Evolutionary conservation across 2,888 invertebrate species (phyloP).

Genomic region (Melieria picta): DNA sequence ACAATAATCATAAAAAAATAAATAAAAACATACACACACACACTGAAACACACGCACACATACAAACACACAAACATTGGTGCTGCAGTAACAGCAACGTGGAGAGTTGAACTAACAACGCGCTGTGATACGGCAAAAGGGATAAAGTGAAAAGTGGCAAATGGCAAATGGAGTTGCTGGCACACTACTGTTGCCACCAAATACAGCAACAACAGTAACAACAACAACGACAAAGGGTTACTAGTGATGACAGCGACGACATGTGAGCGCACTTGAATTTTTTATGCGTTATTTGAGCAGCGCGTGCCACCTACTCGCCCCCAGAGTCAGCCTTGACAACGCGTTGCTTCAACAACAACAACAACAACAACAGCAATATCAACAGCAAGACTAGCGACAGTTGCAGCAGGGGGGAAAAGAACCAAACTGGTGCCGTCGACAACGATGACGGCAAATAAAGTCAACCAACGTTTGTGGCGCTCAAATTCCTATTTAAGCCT

Average conservation of each 20-base stretch:
- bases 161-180: no score
- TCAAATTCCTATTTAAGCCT: no score
- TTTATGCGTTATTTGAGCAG: conserved; percentile 38
- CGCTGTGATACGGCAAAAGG: no score
- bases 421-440: neutral
- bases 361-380: neutral
- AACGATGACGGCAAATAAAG: neutral
- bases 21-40: conserved; percentile 17
- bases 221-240: conserved; percentile 16
- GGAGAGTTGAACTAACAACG: no score
- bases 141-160: no score
- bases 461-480: no score
- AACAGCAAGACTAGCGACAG: neutral
- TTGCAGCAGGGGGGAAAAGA: neutral
- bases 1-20: conserved; percentile 23
- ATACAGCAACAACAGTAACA: no score
- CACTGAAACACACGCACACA: neutral
- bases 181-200: no score
- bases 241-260: conserved; percentile 34
- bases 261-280: conserved; percentile 45
- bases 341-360: neutral
- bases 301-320: neutral
- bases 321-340: no score
- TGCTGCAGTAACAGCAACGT: no score
- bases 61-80: neutral